These are phyloP conservation scores for Halcyon senegalensis DNA, from an alignment of 2,113 vertebrate genomes.

Conservation along the genomic window DNA sequence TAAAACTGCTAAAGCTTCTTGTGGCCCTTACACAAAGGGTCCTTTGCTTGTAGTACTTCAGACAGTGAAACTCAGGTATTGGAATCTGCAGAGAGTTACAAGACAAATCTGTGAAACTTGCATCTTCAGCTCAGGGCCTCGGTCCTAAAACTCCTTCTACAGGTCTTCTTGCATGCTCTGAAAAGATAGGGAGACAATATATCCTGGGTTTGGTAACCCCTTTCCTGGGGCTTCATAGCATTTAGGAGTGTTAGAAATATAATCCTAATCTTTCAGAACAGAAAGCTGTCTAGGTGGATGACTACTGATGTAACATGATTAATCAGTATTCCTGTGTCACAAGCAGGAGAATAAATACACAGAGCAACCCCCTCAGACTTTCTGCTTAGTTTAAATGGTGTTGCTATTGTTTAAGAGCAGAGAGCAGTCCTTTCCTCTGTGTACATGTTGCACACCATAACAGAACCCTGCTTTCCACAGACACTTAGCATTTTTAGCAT, in stretches of 20 bases:
- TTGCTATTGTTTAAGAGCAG: neutral
- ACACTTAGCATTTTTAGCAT: neutral
- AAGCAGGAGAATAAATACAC: neutral
- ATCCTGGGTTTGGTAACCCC: neutral
- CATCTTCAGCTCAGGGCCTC: neutral
- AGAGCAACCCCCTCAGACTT: slow-evolving; percentile 55
- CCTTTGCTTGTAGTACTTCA: neutral
- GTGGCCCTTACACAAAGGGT: neutral
- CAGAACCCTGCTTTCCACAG: neutral
- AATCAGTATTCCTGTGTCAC: neutral
- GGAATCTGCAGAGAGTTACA: neutral
- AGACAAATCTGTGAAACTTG: neutral
- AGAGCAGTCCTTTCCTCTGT: neutral
- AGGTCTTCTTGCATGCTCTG: neutral
- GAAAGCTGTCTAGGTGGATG: neutral
- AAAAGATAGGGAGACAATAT: neutral
- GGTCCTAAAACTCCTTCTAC: neutral
- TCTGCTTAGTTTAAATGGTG: neutral
- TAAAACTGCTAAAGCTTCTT: neutral
- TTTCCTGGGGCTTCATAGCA: neutral
- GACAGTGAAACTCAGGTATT: neutral
- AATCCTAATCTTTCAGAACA: neutral
- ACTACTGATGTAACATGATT: neutral
- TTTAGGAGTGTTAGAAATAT: neutral
- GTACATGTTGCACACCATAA: neutral